phyloP scores from a whole-genome alignment of 2,113 vertebrate genomes.

The Pimephales promelas region DNA sequence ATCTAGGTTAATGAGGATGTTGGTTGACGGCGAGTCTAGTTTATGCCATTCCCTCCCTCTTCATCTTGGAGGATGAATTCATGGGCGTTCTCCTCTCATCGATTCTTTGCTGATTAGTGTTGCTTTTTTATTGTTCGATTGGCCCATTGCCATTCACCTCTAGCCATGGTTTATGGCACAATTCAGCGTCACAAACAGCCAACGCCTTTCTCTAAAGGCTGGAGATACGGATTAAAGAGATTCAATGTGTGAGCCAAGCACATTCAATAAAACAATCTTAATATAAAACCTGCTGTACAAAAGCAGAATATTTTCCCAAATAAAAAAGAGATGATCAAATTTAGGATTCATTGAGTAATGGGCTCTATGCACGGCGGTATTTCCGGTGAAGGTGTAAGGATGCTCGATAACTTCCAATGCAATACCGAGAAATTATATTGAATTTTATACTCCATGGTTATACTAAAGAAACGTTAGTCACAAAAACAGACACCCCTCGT shows the following conservation, averaged over 20 bases:
- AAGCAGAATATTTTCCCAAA: neutral
- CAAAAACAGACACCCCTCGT: too few species aligned
- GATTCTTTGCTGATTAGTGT: neutral
- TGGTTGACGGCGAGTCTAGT: neutral
- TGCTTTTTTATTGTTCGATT: neutral
- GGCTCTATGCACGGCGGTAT: too few species aligned
- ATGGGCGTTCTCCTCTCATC: neutral
- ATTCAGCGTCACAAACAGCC: neutral
- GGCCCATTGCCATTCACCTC: conserved; percentile 1
- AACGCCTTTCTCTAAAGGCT: neutral
- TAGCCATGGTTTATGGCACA: conserved; percentile 8
- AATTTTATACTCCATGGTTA: too few species aligned
- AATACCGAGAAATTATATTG: too few species aligned
- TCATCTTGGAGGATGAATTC: conserved; percentile 2
- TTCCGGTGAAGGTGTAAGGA: too few species aligned
- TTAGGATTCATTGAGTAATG: too few species aligned
- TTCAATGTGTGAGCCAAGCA: too few species aligned
- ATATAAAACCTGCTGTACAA: neutral
- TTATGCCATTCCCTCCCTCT: neutral
- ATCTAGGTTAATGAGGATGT: conserved; percentile 1
- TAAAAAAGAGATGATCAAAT: neutral
- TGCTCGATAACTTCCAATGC: too few species aligned
- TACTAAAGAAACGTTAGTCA: too few species aligned
- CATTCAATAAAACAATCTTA: neutral
- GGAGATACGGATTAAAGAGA: conserved; percentile 17